Conservation (phyloP, 1,140 invertebrate genomes). For the Diabrotica undecimpunctata region DNA sequence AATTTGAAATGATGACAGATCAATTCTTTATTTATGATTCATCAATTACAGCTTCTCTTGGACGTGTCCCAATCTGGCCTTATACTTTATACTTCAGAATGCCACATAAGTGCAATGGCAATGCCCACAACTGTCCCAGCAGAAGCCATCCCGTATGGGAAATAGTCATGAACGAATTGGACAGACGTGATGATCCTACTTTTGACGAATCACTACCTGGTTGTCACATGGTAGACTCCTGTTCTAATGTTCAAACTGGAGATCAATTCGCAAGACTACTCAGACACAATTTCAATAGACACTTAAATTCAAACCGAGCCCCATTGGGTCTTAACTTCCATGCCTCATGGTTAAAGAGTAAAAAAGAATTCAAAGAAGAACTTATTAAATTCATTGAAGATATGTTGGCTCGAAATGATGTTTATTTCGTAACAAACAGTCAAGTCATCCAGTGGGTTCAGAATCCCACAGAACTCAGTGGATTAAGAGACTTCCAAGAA, state of each 20-base stretch:
- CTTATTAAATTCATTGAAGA: conserved; percentile 93
- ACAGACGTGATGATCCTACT: conserved; percentile 84
- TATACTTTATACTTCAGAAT: conserved; percentile 94
- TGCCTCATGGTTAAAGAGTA: conserved; percentile 92
- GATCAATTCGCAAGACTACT: conserved; percentile 84
- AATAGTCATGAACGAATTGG: conserved; percentile 93
- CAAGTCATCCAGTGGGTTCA: conserved; percentile 98
- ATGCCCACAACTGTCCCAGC: conserved; percentile 87
- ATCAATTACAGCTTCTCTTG: conserved; percentile 85
- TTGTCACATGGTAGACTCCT: conserved; percentile 93
- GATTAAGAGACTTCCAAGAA: conserved; percentile 84
- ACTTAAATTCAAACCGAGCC: conserved; percentile 88
- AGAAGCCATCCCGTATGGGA: conserved; percentile 90
- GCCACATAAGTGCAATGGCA: conserved; percentile 92
- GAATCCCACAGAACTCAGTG: conserved; percentile 84
- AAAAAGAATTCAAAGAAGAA: conserved; percentile 88
- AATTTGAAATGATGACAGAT: conserved; percentile 95
- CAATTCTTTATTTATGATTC: conserved; percentile 93
- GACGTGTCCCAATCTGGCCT: conserved; percentile 89
- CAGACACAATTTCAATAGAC: conserved; percentile 91
- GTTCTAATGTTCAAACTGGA: conserved; percentile 84
- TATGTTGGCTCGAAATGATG: conserved; percentile 82
- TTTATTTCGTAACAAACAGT: conserved; percentile 90
- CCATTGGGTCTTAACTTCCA: conserved; percentile 94
- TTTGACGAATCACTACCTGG: conserved; percentile 87